Evolutionary conservation across 1,140 invertebrate species (phyloP), one percentile per base, ranked within the genome.

Genomic region (Atta texana): DNA sequence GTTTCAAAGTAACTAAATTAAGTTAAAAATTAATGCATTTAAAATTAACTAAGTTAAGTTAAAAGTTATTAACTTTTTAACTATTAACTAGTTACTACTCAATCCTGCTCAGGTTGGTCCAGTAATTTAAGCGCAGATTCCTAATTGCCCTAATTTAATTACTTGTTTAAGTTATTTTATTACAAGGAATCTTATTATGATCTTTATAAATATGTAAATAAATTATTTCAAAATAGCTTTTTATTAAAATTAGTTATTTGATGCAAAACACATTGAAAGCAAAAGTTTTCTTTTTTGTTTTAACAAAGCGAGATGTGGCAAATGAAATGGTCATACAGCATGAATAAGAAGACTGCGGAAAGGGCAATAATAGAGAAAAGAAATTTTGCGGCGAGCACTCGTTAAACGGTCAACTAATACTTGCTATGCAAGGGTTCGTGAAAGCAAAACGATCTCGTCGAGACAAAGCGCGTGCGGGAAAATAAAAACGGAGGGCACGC

Each of bases 381-480:
- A 66, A 78, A 49, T 77, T 55, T 85, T n/a, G 28, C 24, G 39
- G 39, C 44, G 61, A 44, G 63, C n/a, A 44, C 64, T 85, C 12
- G 69, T 87, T 77, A 68, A 75, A 76, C 31, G 57, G 34, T 66
- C 86, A 59, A 85, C 53, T 66, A 78, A 63, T 61, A 59, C 61
- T 21, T 28, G 21, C 31, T 14, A 24, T 12, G 51, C 28, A 49
- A 72, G 69, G 39, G 74, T 66, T 8, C 44, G 63, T 21, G 76
- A 77, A 51, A 89, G 49, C 75, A 78, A 88, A 87, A 85, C 81
- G 71, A 69, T 87, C 69, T 82, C 59, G 51, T 64, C 21, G 64
- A 16, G 55, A 87, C 86, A 87, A 85, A 77, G 44, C 49, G 76
- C 49, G 57, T 16, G 57, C 49, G 31, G 34, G n/a, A 34, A 31